Evolutionary conservation across 2,113 vertebrate species (phyloP), one percentile per base, ranked within the genome.

Genomic region (Zapornia atra): DNA sequence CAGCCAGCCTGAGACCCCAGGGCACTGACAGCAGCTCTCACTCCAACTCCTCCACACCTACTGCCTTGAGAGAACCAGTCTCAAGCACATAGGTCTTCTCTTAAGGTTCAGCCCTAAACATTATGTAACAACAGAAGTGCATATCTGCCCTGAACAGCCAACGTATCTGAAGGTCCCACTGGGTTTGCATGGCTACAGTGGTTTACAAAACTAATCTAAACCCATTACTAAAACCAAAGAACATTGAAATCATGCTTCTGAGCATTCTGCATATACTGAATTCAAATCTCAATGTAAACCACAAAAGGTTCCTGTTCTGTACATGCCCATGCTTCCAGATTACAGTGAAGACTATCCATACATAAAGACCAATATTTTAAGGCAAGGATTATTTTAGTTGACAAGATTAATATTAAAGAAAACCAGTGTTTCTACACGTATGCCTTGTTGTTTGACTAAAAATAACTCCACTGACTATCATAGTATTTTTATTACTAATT

Each of bases 101-200:
- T 15, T 14, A 36, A n/a, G 31, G 12, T 12, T 59, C 53, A 70
- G 13, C 4, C 26, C 25, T 31, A 73, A 73, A 46, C 19, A 36
- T 18, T 5, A 25, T 10, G 31, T 60, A 36, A 60, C 36, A 38
- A 53, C 50, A 76, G 25, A 31, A 9, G 4, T 0, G 0, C 29
- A 25, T 20, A 53, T 3, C 61, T 36, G 16, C 31, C 36, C 51
- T 66, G 19, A 66, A 33, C 31, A 66, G 25, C 21, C 16, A 19
- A 40, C 71, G n/a, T 10, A 79, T 28, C 60, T 9, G 14, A 72
- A 85, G 31, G 53, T 71, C 54, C 34, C 44, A 77, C 21, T 0
- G 57, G 29, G 26, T 75, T 24, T 42, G 29, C 33, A 40, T 0
- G 0, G 60, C 34, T 66, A 28, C n/a, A 61, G 29, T 6, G 7